These are phyloP conservation scores for Cephus nigrinus DNA, from an alignment of 2,888 invertebrate genomes.

Conservation along the genomic window DNA sequence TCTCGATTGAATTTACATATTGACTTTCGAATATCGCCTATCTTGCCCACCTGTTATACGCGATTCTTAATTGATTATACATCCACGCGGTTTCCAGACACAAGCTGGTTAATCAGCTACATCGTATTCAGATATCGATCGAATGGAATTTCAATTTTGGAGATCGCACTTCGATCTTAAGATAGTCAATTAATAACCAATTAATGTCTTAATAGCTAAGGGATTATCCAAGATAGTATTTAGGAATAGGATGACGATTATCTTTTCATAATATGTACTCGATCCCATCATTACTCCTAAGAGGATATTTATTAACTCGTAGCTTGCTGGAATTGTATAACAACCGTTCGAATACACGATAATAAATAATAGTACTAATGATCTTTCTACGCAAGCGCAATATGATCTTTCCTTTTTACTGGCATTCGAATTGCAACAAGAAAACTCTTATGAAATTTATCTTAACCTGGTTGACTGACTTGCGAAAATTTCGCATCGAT, in stretches of 20 bases:
- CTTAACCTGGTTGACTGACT: not conserved
- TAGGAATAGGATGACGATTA: not conserved
- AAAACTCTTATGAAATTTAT: not conserved
- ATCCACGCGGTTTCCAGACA: not conserved
- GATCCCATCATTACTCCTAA: not conserved
- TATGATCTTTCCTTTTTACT: not conserved
- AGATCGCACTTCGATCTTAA: not conserved
- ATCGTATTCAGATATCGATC: not conserved
- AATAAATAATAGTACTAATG: not conserved
- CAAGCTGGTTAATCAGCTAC: not conserved
- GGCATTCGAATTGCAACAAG: not conserved
- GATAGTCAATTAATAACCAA: not conserved
- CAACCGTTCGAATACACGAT: not conserved
- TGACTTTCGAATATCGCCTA: slow-evolving; percentile 19
- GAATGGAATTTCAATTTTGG: not conserved
- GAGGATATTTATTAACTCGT: not conserved
- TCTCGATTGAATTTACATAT: slow-evolving; percentile 15
- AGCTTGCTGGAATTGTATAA: not conserved
- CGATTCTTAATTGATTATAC: slow-evolving; percentile 13
- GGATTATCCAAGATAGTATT: not conserved
- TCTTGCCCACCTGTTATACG: slow-evolving; percentile 11
- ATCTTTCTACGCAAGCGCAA: not conserved
- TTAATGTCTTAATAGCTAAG: not conserved
- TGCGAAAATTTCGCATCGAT: not conserved
- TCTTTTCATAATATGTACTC: not conserved